A percentile compares a stretch with the other conserved stretches of the same genome.
phyloP scores from a whole-genome alignment of 2,113 vertebrate species.

The Zootoca vivipara region DNA sequence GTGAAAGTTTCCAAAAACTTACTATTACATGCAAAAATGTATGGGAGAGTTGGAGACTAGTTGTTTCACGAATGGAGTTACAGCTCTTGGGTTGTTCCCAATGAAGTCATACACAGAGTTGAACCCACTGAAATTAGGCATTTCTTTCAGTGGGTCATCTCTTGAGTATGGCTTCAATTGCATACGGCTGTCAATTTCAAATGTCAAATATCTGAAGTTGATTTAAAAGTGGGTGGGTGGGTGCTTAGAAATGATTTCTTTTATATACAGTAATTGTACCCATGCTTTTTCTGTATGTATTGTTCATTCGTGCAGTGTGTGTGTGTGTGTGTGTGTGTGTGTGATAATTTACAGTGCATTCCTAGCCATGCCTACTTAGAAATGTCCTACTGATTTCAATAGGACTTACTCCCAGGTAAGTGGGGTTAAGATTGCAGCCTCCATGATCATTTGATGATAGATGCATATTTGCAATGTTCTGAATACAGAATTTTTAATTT shows the following conservation, averaged over 20 bases:
- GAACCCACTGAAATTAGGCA: too few species aligned
- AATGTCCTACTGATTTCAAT: too few species aligned
- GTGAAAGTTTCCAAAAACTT: neutral
- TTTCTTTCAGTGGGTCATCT: too few species aligned
- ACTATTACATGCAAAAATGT: neutral
- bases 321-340: too few species aligned
- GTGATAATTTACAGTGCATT: too few species aligned
- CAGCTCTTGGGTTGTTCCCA: neutral
- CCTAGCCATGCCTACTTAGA: too few species aligned
- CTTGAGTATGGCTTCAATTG: too few species aligned
- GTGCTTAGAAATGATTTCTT: neutral
- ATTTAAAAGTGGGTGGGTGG: neutral
- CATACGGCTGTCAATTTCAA: too few species aligned
- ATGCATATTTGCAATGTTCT: neutral
- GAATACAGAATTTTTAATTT: neutral
- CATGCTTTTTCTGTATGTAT: neutral
- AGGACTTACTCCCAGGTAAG: too few species aligned
- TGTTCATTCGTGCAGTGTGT: neutral
- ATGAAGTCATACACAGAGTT: too few species aligned
- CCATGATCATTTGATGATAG: neutral
- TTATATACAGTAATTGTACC: neutral
- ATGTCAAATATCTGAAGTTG: neutral
- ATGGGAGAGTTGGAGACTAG: neutral
- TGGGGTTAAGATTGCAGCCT: too few species aligned
- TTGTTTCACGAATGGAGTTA: neutral